Evolutionary conservation across 1,140 invertebrate species (phyloP).

Genomic region (Drosophila pruinosa): DNA sequence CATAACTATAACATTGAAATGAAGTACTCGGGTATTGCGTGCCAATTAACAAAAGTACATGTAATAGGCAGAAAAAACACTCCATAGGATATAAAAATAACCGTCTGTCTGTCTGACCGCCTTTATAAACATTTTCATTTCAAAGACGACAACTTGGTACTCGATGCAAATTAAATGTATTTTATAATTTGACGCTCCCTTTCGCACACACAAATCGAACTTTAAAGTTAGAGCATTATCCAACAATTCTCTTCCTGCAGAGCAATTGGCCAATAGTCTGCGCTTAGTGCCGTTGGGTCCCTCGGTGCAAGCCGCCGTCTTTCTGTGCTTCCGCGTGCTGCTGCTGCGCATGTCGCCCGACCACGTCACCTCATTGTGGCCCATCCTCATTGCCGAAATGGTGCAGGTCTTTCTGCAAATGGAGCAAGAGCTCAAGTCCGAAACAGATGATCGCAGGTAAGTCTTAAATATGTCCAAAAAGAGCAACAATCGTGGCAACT

Average conservation of each 20-base stretch:
- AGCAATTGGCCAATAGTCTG: conserved; percentile 93
- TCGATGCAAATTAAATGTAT: too few relatives aligned
- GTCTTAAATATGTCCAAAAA: conserved; percentile 15
- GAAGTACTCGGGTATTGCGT: too few relatives aligned
- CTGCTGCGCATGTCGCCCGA: conserved; percentile 93
- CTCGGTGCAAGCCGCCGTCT: conserved; percentile 93
- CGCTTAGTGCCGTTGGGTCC: conserved; percentile 91
- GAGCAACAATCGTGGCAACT: not conserved
- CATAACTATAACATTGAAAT: too few relatives aligned
- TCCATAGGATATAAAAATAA: too few relatives aligned
- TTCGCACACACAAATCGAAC: too few relatives aligned
- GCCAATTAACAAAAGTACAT: too few relatives aligned
- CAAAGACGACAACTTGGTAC: too few relatives aligned
- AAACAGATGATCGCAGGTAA: conserved; percentile 92
- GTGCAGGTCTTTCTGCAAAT: conserved; percentile 95
- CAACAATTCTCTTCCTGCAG: conserved; percentile 85
- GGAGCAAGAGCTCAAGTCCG: conserved; percentile 92
- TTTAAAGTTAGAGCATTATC: too few relatives aligned
- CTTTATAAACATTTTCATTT: too few relatives aligned
- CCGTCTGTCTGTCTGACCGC: too few relatives aligned
- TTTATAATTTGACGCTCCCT: too few relatives aligned
- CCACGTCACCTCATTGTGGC: conserved; percentile 96
- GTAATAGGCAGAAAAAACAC: too few relatives aligned
- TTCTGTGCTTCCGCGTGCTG: conserved; percentile 95
- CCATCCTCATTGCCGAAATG: conserved; percentile 96